Percentiles rank a stretch among this genome's conserved stretches.
Conservation (phyloP, 1,140 invertebrate species). For the Nephila pilipes region DNA sequence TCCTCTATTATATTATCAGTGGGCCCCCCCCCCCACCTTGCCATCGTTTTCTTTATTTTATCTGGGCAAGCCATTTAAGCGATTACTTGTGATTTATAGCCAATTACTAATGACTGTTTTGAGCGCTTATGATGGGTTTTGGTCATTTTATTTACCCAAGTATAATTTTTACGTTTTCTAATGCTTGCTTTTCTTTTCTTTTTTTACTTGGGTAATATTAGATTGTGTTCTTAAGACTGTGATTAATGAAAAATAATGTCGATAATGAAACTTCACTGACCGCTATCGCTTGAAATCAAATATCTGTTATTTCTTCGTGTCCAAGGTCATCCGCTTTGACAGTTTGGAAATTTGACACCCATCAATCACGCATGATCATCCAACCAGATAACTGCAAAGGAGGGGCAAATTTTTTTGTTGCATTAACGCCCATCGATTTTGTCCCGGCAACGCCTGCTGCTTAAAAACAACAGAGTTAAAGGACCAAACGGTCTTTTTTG, state of each 20-base stretch:
- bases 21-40: background rate
- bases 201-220: background rate
- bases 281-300: background rate
- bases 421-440: constrained; percentile 47
- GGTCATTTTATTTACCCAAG: constrained; percentile 28
- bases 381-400: constrained; percentile 46
- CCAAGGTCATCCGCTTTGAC: constrained; percentile 35
- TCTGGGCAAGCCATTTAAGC: background rate
- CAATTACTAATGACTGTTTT: constrained; percentile 42
- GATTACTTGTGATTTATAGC: constrained; percentile 61
- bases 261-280: background rate
- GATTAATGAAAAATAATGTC: constrained; percentile 1
- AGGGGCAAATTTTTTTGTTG: constrained; percentile 39
- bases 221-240: background rate
- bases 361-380: constrained; percentile 40
- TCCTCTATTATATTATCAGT: constrained; percentile 6
- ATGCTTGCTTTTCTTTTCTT: background rate
- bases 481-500: background rate
- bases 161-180: constrained; percentile 40
- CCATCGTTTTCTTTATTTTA: background rate
- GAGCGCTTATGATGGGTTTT: constrained; percentile 17
- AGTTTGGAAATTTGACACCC: constrained; percentile 13
- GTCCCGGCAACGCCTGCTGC: constrained; percentile 15
- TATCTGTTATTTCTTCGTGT: background rate
- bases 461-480: background rate